Base-by-base conservation (phyloP, 1,140 invertebrate species). In the Drosophila arizonae region DNA sequence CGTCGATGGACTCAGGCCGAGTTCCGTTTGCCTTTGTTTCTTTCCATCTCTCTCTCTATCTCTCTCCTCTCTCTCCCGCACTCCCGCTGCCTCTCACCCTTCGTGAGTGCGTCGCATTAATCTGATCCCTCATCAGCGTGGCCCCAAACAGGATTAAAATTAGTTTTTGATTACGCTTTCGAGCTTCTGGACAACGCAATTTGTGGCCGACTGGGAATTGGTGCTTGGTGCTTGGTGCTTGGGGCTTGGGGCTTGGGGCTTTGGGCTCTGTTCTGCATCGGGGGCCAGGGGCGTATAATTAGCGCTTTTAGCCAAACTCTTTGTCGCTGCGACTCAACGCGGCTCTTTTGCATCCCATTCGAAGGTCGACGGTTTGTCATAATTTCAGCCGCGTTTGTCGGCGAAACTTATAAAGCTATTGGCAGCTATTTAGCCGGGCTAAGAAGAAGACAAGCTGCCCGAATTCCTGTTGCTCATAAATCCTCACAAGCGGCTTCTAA, bases 141-240 rank as follows among this genome's bases (percentile, higher is more conserved):
- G 71, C 64, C 82, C 76, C 81, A 85, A 89, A 89, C 85, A 87
- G 90, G 90, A 91, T 91, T 91, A 91, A 91, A 91, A 91, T 91
- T 91, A 91, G 90, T 91, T 91, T 91, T 91, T 91, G 90, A 91
- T 91, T 91, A 91, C 90, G 90, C 90, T 90, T 91, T 91, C 90
- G 90, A 91, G 90, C 90, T 91, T 91, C 90, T 91, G 90, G 90
- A 91, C 90, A 91, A 91, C 90, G 90, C 90, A 91, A 91, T 91
- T 88, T 90, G 86, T 68, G 84, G 77, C 87, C 11, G 28, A n/a
- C 56, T 51, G 41, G 50, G 39, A 30, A 48, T 58, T 36, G 5
- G 63, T 4, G 21, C 52, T 33, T 30, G 28, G 46, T 41, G 51
- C 33, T 28, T 4, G 28, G 4, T 30, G 28, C 33, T 60, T 26